Evolutionary conservation across 1,140 invertebrate genomes (phyloP).

Genomic region (Tetramorium alpestre): DNA sequence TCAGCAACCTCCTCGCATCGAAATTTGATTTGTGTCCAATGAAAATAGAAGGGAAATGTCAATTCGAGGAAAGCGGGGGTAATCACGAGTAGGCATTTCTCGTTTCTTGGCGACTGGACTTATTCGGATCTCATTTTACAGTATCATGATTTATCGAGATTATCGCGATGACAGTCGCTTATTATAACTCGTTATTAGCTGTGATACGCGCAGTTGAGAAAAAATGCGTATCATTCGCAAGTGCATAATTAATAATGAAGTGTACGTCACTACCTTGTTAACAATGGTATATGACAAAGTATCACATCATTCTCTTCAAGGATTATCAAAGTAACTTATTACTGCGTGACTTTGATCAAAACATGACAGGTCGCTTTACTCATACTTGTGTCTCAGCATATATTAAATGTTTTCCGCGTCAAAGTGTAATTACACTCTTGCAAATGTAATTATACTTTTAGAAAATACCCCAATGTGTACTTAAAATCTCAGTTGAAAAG

Average conservation of each 20-base stretch:
- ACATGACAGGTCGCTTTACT: neutral
- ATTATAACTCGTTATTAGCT: conserved; percentile 2
- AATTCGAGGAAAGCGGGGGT: conserved; percentile 13
- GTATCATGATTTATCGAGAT: conserved; percentile 13
- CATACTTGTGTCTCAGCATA: neutral
- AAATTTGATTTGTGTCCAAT: conserved; percentile 57
- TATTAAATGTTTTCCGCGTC: neutral
- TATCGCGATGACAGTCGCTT: conserved; percentile 20
- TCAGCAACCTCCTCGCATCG: conserved; percentile 43
- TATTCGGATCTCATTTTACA: neutral
- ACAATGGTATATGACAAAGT: conserved; percentile 6
- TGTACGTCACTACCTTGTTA: neutral
- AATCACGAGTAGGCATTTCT: neutral
- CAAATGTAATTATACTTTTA: neutral
- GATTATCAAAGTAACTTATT: neutral
- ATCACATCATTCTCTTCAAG: neutral
- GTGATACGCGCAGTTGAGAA: neutral
- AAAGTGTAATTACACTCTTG: neutral
- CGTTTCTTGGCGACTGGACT: neutral
- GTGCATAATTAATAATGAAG: neutral
- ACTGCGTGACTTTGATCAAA: neutral
- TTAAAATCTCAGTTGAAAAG: neutral
- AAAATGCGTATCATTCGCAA: conserved; percentile 3
- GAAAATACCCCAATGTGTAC: neutral
- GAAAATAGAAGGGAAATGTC: conserved; percentile 53